A percentile compares a stretch with the other conserved stretches of the same genome.
Evolutionary conservation across 2,888 invertebrate genomes (phyloP).

Genomic region (Agriopis aurantiaria): DNA sequence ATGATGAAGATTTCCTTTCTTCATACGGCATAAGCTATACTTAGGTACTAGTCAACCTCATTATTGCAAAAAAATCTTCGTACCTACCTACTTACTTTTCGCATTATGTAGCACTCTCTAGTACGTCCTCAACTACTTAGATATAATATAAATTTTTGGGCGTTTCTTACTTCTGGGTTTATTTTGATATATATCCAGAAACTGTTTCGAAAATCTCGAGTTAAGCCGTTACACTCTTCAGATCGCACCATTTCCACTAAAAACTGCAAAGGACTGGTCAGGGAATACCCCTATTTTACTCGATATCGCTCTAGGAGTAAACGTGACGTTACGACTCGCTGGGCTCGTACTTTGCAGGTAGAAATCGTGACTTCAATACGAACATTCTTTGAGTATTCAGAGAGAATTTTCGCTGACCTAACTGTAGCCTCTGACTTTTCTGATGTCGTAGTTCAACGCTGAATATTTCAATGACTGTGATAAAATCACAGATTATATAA

Average conservation of each 20-base stretch:
- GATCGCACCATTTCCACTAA: conserved; percentile 1
- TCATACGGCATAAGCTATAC: too few species aligned
- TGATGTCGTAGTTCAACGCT: neutral
- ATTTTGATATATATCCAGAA: too few species aligned
- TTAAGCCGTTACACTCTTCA: neutral
- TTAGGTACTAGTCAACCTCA: too few species aligned
- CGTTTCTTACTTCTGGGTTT: too few species aligned
- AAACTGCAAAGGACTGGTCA: conserved; percentile 21
- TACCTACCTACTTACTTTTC: too few species aligned
- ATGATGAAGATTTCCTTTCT: too few species aligned
- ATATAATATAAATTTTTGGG: too few species aligned
- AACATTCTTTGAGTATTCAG: conserved; percentile 17
- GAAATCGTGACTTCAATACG: conserved; percentile 33
- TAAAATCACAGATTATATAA: neutral
- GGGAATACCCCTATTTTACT: conserved; percentile 14
- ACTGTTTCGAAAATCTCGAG: neutral
- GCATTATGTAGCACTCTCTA: too few species aligned
- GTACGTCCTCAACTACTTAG: too few species aligned
- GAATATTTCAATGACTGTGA: neutral
- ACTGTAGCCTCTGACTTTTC: neutral
- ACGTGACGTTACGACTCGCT: conserved; percentile 23
- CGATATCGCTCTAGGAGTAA: conserved; percentile 20
- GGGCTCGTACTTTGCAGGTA: conserved; percentile 20
- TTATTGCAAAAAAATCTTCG: too few species aligned
- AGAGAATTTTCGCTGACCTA: conserved; percentile 15